These are phyloP conservation scores for Apodemia zela DNA, from an alignment of 2,888 invertebrate species.

Conservation along the genomic window DNA sequence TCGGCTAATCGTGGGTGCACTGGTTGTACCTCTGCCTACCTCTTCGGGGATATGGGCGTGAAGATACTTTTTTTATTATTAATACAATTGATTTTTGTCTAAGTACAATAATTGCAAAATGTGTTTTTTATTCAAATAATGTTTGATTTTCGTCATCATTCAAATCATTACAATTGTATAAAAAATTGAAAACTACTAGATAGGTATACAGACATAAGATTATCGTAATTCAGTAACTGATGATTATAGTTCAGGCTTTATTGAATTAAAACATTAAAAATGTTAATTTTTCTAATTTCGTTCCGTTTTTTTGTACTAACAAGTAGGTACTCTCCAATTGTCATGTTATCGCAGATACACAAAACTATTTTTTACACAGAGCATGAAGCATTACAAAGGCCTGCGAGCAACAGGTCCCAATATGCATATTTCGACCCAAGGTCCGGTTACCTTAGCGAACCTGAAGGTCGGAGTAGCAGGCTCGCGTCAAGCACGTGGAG, in stretches of 20 bases:
- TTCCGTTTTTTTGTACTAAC: too few relatives aligned
- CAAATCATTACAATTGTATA: too few relatives aligned
- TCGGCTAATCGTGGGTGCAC: too few relatives aligned
- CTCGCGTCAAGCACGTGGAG: constrained; percentile 60
- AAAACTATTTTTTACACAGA: constrained; percentile 13
- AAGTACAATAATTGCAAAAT: too few relatives aligned
- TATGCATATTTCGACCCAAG: constrained; percentile 77
- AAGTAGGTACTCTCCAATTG: neutral
- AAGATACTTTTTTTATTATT: too few relatives aligned
- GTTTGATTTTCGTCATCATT: too few relatives aligned
- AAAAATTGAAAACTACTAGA: too few relatives aligned
- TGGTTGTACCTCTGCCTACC: too few relatives aligned
- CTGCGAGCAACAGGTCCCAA: constrained; percentile 62
- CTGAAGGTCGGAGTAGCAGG: constrained; percentile 64
- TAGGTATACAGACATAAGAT: neutral
- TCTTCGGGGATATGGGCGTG: too few relatives aligned
- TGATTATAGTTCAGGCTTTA: neutral
- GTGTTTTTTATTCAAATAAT: too few relatives aligned
- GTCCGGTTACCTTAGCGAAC: constrained; percentile 74
- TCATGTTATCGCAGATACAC: neutral
- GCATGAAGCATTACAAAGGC: constrained; percentile 63
- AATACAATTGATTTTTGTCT: too few relatives aligned
- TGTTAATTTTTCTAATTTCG: too few relatives aligned
- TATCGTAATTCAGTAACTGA: neutral
- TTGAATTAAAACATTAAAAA: neutral